Conservation (phyloP, 2,888 invertebrate species). For the Tenthredo distinguenda region DNA sequence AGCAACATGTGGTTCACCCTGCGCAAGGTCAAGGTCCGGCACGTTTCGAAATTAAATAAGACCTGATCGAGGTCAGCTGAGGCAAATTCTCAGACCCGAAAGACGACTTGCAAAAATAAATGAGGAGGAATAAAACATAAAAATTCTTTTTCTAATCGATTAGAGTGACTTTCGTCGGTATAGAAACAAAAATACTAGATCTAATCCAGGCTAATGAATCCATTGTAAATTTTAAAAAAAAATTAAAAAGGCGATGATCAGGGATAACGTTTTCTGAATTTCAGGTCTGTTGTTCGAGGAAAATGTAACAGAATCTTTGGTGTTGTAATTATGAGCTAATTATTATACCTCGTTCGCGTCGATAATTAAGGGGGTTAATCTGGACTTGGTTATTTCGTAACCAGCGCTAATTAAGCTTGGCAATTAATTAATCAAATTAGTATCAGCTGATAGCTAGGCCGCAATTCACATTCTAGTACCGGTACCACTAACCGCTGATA, state of each 20-base stretch:
- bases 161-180: not conserved
- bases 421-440: conserved; percentile 31
- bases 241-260: not conserved
- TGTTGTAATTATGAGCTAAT: not conserved
- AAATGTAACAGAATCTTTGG: not conserved
- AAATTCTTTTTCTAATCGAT: not conserved
- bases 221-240: not conserved
- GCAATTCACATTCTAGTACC: not conserved
- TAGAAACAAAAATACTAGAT: not conserved
- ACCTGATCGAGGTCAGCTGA: not conserved
- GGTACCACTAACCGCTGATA: conserved; percentile 4
- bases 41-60: conserved; percentile 21
- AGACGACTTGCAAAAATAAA: not conserved
- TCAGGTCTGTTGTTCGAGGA: not conserved
- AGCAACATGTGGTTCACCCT: conserved; percentile 51
- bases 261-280: not conserved
- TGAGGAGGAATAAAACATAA: not conserved
- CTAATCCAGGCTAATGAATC: not conserved
- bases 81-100: not conserved
- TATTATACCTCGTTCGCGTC: not conserved
- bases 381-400: conserved; percentile 28
- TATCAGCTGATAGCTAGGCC: not conserved
- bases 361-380: conserved; percentile 24
- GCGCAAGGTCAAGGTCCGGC: conserved; percentile 36
- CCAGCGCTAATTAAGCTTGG: conserved; percentile 9